phyloP scores from a whole-genome alignment of 2,113 vertebrate species.

The Peromyscus polionotus region DNA sequence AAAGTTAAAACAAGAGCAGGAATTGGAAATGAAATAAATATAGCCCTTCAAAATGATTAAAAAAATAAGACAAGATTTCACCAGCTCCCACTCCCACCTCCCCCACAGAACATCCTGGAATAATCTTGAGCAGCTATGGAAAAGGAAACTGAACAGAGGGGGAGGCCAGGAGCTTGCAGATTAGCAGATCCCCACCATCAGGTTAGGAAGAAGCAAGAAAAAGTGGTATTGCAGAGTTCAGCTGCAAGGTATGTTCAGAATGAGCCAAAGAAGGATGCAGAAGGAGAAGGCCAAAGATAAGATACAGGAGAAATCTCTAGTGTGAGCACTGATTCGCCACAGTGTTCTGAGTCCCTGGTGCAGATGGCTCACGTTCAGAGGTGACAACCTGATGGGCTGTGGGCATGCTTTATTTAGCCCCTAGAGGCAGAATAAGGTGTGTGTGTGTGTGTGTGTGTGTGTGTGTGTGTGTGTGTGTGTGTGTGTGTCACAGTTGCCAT shows the following conservation, averaged over 20 bases:
- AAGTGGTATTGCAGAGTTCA: neutral
- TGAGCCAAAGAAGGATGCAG: neutral
- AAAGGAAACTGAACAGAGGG: neutral
- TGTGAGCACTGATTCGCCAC: neutral
- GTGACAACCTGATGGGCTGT: neutral
- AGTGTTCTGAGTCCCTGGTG: neutral
- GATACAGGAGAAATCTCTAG: neutral
- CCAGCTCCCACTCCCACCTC: neutral
- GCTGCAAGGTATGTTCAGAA: neutral
- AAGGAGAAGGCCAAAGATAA: neutral
- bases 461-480: neutral
- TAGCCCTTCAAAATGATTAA: constrained; percentile 44
- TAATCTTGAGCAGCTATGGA: neutral
- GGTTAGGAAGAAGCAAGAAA: neutral
- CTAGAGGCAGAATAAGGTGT: neutral
- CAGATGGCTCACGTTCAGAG: neutral
- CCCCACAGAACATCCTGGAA: neutral
- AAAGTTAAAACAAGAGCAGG: constrained; percentile 48
- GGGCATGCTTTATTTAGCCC: neutral
- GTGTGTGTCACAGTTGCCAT: neutral
- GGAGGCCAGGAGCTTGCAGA: neutral
- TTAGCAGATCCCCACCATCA: neutral
- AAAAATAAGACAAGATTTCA: neutral
- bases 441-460: neutral
- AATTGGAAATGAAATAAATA: constrained; percentile 55